Base-by-base conservation (phyloP, 2,797 vertebrate species). In the Nothura maculosa region DNA sequence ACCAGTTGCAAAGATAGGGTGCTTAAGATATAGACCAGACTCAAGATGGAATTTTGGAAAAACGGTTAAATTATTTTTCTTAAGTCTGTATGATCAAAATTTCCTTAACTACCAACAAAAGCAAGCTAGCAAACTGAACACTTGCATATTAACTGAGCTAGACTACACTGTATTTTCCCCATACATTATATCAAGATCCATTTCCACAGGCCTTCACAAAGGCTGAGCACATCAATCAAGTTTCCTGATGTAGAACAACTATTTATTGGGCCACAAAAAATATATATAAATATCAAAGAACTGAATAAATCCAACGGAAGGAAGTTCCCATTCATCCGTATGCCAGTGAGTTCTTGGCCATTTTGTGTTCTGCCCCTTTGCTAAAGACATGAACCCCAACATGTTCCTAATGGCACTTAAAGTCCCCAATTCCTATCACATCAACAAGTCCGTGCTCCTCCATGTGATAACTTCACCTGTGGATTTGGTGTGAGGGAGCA, bases 211-310 rank as follows among this genome's bases (percentile, higher is more conserved):
- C 36, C 52, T 90, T 82, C 79, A 45, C 4, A 81, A 87, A 75
- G 20, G 57, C 58, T 72, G 47, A 92, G 94, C n/a, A 66, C 58
- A 89, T 78, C 84, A 64, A 40, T 81, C 92, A 92, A 38, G 40
- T 66, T 63, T 81, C 66, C 75, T 75, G 87, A 92, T 34, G 60
- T 30, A 69, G 84, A 77, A 72, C 69, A 81, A 88, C 72, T 81
- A 93, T 91, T 86, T 85, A 77, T 81, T 16, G 82, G 54, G 45
- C 64, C 74, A 74, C 77, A 67, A 79, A 64, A 34, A 91, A 88
- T 4, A 81, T 45, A 82, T 40, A 87, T 60, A 16, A 72, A 92
- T 19, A 38, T 58, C 66, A 83, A 75, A 85, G 66, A 78, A 47
- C 50, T 45, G 79, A 94, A 73, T 66, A 89, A 89, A 89, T 89